phyloP scores from a whole-genome alignment of 2,888 invertebrate genomes.

The Prosapia bicincta region DNA sequence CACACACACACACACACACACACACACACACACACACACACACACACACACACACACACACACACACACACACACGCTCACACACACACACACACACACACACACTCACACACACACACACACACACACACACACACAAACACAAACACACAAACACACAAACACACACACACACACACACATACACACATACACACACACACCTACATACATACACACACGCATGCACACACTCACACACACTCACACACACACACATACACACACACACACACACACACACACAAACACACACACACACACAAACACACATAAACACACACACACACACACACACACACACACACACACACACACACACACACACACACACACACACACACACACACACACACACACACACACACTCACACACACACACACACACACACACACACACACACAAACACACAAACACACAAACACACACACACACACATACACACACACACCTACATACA shows the following conservation, averaged over 20 bases:
- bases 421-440: conserved; percentile 5
- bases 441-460: not conserved
- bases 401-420: not conserved
- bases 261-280: not conserved
- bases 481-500: not conserved
- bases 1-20: conserved; percentile 3
- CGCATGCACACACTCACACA: not conserved
- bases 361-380: not conserved
- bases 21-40: not conserved
- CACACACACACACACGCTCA: not conserved
- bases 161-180: not conserved
- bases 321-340: not conserved
- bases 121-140: conserved; percentile 3
- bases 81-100: not conserved
- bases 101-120: conserved; percentile 3
- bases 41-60: not conserved
- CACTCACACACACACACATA: not conserved
- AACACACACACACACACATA: not conserved
- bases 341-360: not conserved
- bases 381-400: not conserved
- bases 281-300: not conserved
- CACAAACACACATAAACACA: not conserved
- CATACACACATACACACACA: not conserved
- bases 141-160: not conserved
- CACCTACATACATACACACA: not conserved